Base-by-base conservation (phyloP, 2,113 vertebrate genomes). In the Tragelaphus buxtoni region DNA sequence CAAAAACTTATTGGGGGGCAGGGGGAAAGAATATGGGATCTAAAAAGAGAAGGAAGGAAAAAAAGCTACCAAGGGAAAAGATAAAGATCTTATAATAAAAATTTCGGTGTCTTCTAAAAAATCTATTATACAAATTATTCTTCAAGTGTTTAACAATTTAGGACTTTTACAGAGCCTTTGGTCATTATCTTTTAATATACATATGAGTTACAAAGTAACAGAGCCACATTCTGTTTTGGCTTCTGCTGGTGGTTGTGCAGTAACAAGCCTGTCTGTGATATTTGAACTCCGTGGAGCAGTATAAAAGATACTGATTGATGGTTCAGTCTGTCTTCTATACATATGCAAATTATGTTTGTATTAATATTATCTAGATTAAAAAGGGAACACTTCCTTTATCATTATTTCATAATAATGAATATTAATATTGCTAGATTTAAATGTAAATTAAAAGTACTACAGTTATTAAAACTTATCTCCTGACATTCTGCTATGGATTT, bases 331-430 rank as follows among this genome's bases (percentile, higher is more conserved):
- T 84, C 63, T 76, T 51, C 79, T 88, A 90, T 90, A 94, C 79
- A 97, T 47, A 95, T 96, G 97, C 63, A 97, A 97, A 97, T 98
- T 61, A 17, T 7, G 7, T 61, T 69, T 63, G 3, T 12, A 94
- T 96, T 84, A 96, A 91, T 87, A 86, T 69, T 94, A 96, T 74
- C 51, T 30, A 61, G 16, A n/a, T 45, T 55, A 42, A 89, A 91
- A 95, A 82, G 45, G 58, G 74, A 86, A 47, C 65, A n/a, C 47
- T 81, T 93, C 32, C 65, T 80, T 88, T 95, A 93, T 89, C 26
- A 74, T 88, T 89, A 22, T 24, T 92, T 79, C 22, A 86, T 82
- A 51, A 56, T 26, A 86, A 92, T 90, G 24, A 83, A 72, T 93
- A 39, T 87, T 96, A 96, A 58, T 97, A 86, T 89, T 42, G 91